phyloP scores from a whole-genome alignment of 2,888 invertebrate species.

The Endotricha flammealis region DNA sequence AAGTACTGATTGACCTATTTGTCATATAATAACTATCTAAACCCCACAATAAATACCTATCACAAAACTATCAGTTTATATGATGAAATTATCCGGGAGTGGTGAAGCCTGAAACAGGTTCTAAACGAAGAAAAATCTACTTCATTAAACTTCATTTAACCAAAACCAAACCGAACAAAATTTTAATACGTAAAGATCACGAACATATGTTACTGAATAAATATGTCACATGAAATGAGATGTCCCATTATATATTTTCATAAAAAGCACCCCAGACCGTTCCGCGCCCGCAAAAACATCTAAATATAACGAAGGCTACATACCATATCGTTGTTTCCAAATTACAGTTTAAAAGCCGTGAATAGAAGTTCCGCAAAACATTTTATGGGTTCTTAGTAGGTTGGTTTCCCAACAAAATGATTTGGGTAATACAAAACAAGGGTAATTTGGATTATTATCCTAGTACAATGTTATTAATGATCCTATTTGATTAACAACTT shows the following conservation, averaged over 20 bases:
- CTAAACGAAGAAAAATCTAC: too few relatives aligned
- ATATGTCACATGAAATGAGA: neutral
- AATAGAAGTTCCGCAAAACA: conserved; percentile 33
- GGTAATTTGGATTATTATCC: conserved; percentile 5
- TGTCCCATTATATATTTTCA: conserved; percentile 1
- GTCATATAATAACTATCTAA: too few relatives aligned
- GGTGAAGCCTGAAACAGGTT: too few relatives aligned
- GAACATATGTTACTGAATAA: neutral
- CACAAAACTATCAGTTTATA: too few relatives aligned
- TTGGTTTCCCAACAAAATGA: conserved; percentile 23
- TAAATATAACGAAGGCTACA: conserved; percentile 3
- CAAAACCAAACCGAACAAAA: too few relatives aligned
- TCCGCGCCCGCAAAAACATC: neutral
- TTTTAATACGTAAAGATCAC: too few relatives aligned
- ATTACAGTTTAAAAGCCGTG: conserved; percentile 38
- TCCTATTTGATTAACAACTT: neutral
- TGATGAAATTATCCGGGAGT: too few relatives aligned
- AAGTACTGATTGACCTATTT: too few relatives aligned
- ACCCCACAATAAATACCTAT: too few relatives aligned
- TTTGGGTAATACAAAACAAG: conserved; percentile 1
- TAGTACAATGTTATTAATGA: too few relatives aligned
- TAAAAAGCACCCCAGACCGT: conserved; percentile 2
- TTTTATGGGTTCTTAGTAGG: conserved; percentile 32
- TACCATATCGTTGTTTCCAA: conserved; percentile 27
- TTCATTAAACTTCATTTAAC: too few relatives aligned